phyloP scores from a whole-genome alignment of 2,113 vertebrate species.

The Varanus salvator region DNA sequence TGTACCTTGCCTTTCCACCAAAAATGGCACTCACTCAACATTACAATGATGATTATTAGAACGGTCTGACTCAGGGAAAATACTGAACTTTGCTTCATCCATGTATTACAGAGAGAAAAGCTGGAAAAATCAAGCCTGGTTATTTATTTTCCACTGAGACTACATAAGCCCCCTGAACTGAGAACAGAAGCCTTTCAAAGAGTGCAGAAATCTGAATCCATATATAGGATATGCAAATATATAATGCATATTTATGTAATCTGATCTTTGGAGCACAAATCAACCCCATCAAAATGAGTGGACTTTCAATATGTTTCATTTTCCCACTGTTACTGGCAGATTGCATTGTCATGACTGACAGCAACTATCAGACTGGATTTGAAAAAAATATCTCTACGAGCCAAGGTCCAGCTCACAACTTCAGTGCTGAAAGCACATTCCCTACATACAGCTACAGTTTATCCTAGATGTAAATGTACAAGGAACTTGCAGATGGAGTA shows the following conservation, averaged over 20 bases:
- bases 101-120: not conserved
- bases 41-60: not conserved
- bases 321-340: not conserved
- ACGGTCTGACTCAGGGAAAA: not conserved
- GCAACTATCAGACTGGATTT: not conserved
- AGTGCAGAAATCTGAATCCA: conserved; percentile 53
- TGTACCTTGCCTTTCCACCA: too few relatives aligned
- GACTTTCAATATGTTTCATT: not conserved
- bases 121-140: not conserved
- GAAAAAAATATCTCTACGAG: not conserved
- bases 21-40: too few relatives aligned
- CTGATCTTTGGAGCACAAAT: not conserved
- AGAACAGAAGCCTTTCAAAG: conserved; percentile 44
- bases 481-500: not conserved
- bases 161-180: not conserved
- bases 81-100: not conserved
- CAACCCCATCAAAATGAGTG: not conserved
- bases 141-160: conserved; percentile 21
- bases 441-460: not conserved
- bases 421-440: not conserved
- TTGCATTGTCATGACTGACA: not conserved
- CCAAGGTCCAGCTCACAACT: not conserved
- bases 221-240: not conserved
- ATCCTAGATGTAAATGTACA: not conserved
- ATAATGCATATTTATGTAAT: not conserved